Percentiles rank a stretch among this genome's conserved stretches.
These are phyloP conservation scores for Meloidogyne hapla DNA, from an alignment of 1,140 invertebrate species.

Conservation along the genomic window DNA sequence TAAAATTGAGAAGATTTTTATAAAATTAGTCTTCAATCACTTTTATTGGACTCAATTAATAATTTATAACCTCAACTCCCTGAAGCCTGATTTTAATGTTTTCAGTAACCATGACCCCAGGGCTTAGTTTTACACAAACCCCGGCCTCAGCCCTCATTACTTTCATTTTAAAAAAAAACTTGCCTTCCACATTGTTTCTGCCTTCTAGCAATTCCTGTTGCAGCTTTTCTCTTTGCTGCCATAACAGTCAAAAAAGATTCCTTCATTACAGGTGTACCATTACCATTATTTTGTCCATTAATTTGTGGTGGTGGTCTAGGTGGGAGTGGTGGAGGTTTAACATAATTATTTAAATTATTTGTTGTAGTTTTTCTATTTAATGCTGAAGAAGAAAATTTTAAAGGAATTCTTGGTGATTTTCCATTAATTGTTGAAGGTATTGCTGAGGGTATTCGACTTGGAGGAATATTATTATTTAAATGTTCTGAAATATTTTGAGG, in stretches of 20 bases:
- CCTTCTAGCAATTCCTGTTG: background rate
- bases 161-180: background rate
- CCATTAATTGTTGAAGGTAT: background rate
- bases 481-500: background rate
- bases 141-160: no score
- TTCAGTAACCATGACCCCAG: no score
- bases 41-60: no score
- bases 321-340: background rate
- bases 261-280: background rate
- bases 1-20: background rate
- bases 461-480: background rate
- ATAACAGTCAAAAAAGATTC: slow-evolving; percentile 1
- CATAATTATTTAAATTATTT: background rate
- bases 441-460: background rate
- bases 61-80: no score
- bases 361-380: background rate
- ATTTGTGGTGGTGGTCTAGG: background rate
- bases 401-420: slow-evolving; percentile 6
- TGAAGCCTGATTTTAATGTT: no score
- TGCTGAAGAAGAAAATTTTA: background rate
- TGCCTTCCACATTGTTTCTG: background rate
- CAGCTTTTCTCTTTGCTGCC: background rate
- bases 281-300: background rate
- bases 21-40: no score
- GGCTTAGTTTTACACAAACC: no score